Evolutionary conservation across 2,888 invertebrate species (phyloP).

Genomic region (Hyalella azteca): DNA sequence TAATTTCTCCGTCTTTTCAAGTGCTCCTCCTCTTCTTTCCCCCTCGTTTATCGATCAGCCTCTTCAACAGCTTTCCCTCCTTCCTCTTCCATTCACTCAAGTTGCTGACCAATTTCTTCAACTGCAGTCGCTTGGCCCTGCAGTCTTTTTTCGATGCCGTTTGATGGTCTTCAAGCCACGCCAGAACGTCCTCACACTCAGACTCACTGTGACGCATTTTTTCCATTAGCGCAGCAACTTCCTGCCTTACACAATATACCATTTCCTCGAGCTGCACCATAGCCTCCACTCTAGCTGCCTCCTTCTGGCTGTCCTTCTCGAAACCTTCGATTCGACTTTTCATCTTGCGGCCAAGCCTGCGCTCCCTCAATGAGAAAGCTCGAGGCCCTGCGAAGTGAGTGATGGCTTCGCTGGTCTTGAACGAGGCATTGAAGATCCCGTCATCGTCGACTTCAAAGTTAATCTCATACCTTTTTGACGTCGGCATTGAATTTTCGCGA

Average conservation of each 20-base stretch:
- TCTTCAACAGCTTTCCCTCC: no score
- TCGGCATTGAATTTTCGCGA: not conserved
- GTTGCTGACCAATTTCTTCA: not conserved
- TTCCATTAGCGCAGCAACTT: not conserved
- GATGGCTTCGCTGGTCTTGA: not conserved
- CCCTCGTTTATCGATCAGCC: no score
- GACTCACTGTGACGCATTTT: not conserved
- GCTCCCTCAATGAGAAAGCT: not conserved
- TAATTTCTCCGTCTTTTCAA: no score
- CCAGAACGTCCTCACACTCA: not conserved
- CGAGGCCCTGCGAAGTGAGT: not conserved
- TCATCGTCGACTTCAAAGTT: not conserved
- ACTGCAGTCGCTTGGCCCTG: not conserved
- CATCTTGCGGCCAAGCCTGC: not conserved
- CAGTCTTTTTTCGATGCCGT: not conserved
- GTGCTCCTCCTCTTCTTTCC: no score
- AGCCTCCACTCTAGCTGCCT: not conserved
- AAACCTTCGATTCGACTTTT: not conserved
- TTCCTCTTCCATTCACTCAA: no score
- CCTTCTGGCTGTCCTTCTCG: not conserved
- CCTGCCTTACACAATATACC: not conserved
- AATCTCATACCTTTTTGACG: not conserved
- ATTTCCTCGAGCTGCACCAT: not conserved
- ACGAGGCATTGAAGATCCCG: not conserved
- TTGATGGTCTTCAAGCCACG: not conserved